phyloP scores from a whole-genome alignment of 2,888 invertebrate genomes.

The Chrysolina haemoptera region DNA sequence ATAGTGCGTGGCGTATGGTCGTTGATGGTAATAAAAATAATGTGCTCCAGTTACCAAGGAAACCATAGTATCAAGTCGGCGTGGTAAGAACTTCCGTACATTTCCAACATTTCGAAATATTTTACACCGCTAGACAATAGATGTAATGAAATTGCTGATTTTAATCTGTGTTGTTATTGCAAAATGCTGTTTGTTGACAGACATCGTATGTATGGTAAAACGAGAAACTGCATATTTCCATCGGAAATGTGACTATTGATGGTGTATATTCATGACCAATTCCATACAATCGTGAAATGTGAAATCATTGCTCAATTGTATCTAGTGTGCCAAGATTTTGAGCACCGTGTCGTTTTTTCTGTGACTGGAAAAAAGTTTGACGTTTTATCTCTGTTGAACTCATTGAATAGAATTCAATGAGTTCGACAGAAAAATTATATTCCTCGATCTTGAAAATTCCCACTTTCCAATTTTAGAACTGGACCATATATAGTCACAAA shows the following conservation, averaged over 20 bases:
- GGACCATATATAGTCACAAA: too few species aligned
- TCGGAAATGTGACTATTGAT: not conserved
- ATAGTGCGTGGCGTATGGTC: conserved; percentile 40
- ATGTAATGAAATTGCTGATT: conserved; percentile 45
- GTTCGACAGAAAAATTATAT: too few species aligned
- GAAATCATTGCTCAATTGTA: not conserved
- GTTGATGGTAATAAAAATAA: conserved; percentile 56
- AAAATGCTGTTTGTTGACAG: conserved; percentile 31
- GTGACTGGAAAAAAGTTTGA: too few species aligned
- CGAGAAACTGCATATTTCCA: conserved; percentile 13
- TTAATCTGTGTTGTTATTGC: conserved; percentile 41
- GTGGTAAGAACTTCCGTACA: conserved; percentile 62
- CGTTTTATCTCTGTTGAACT: too few species aligned
- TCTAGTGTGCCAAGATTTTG: not conserved
- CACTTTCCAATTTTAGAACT: too few species aligned
- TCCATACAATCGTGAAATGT: not conserved
- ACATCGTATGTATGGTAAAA: not conserved
- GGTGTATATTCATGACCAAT: not conserved
- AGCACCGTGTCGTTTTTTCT: not conserved
- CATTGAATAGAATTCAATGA: too few species aligned
- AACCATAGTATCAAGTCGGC: conserved; percentile 60
- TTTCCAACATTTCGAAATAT: conserved; percentile 55
- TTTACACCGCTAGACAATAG: conserved; percentile 34
- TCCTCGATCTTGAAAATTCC: too few species aligned
- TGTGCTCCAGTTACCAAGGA: conserved; percentile 66